These are phyloP conservation scores for Neolamprologus fasciatus DNA, from an alignment of 2,113 vertebrate species.

Conservation along the genomic window DNA sequence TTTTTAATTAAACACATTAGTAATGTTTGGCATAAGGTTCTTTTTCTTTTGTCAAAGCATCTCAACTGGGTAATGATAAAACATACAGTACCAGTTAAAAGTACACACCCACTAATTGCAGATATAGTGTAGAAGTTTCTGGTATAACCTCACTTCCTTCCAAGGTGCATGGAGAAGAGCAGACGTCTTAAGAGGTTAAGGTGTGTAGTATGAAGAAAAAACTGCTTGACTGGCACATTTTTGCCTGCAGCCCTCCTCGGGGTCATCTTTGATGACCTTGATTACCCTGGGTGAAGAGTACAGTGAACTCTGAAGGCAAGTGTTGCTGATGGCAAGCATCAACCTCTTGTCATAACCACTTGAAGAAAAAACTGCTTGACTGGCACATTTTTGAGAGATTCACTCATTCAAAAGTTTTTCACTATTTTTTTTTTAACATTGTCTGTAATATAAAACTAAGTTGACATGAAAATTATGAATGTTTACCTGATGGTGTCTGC, in stretches of 20 bases:
- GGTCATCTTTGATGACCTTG: background rate
- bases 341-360: background rate
- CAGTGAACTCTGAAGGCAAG: background rate
- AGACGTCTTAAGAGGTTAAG: background rate
- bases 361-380: too few relatives aligned
- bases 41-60: background rate
- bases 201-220: background rate
- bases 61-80: background rate
- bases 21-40: background rate
- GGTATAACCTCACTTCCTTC: background rate
- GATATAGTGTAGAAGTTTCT: background rate
- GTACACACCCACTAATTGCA: background rate
- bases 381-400: too few relatives aligned
- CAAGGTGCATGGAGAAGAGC: background rate
- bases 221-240: background rate
- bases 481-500: background rate
- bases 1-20: background rate
- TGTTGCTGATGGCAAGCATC: background rate
- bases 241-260: background rate
- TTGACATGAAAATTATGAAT: background rate
- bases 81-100: background rate
- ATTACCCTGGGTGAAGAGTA: background rate
- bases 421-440: background rate
- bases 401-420: background rate
- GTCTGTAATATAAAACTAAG: background rate